Evolutionary conservation across 2,888 invertebrate species (phyloP).

Genomic region (Euplexia lucipara): DNA sequence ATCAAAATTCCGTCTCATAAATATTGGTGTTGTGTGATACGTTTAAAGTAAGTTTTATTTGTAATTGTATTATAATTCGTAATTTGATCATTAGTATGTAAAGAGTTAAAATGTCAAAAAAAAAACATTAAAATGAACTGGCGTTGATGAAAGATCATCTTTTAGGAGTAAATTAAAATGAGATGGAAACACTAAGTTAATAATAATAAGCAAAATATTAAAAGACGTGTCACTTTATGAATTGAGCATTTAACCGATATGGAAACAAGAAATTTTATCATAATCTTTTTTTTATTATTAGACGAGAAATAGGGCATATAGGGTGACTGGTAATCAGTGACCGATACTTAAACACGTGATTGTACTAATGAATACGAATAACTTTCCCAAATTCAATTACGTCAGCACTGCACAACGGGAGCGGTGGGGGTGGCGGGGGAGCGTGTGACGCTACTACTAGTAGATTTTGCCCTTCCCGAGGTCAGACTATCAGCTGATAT

Average conservation of each 20-base stretch:
- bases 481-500: too few relatives aligned
- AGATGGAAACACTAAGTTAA: background rate
- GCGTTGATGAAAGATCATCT: slow-evolving; percentile 7
- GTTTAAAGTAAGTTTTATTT: slow-evolving; percentile 54
- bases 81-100: slow-evolving; percentile 43
- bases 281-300: slow-evolving; percentile 21
- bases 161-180: slow-evolving; percentile 5
- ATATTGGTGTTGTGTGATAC: slow-evolving; percentile 61
- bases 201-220: slow-evolving; percentile 19
- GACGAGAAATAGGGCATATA: slow-evolving; percentile 5
- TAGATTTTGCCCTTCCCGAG: too few relatives aligned
- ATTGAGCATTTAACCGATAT: slow-evolving; percentile 36
- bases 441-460: too few relatives aligned
- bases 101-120: slow-evolving; percentile 26
- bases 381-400: too few relatives aligned
- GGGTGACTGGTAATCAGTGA: too few relatives aligned
- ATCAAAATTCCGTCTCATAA: slow-evolving; percentile 52
- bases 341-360: too few relatives aligned
- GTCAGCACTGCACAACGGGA: too few relatives aligned
- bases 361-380: too few relatives aligned
- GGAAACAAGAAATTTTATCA: background rate
- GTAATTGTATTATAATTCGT: slow-evolving; percentile 56
- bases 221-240: slow-evolving; percentile 9
- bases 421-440: too few relatives aligned
- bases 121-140: slow-evolving; percentile 13